Evolutionary conservation across 2,888 invertebrate species (phyloP), one percentile per base, ranked within the genome.

Genomic region (Nasonia oneida): DNA sequence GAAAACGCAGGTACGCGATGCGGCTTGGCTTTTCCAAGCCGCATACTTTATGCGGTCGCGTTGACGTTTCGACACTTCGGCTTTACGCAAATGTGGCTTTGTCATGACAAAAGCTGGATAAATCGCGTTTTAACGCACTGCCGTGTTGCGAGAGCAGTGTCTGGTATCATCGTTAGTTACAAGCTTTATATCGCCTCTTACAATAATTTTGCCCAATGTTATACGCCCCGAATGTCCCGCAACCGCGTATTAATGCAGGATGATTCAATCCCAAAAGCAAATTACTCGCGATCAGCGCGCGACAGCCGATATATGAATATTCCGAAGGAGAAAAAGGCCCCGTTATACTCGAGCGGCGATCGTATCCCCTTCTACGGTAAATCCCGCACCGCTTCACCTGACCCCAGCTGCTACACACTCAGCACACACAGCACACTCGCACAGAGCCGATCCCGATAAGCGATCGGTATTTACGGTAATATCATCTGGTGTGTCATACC

Each of bases 401-500:
- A 61, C 29, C 57, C 18, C 29, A 29, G 29, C 67, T 67, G 33
- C 67, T 47, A 67, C 67, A 33, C 12, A 2, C 12, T 29, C 29
- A 29, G 29, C 29, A 29, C 29, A 29, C 29, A 29, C 29, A 1
- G 33, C 15, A 29, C 67, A 29, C 61, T 5, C 23, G 5, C 23
- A n/a, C 10, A 18, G 29, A 29, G 0, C 10, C 37, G 14, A 14
- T 42, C 78, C 1, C 75, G 73, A 78, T 71, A 83, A 83, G 64
- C 33, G 80, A 84, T 83, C 83, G 71, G 71, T 78, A 84, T 81
- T 85, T 81, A 86, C 75, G 73, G 70, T 86, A 86, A 84, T 82
- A 76, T 79, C 77, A 76, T 79, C 77, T 76, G 47, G 78, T 81
- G 78, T 81, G 81, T 84, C 89, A 86, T 92, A 93, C 92, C 92